Conservation (phyloP, 1,140 invertebrate genomes). For the Conus ventricosus region DNA sequence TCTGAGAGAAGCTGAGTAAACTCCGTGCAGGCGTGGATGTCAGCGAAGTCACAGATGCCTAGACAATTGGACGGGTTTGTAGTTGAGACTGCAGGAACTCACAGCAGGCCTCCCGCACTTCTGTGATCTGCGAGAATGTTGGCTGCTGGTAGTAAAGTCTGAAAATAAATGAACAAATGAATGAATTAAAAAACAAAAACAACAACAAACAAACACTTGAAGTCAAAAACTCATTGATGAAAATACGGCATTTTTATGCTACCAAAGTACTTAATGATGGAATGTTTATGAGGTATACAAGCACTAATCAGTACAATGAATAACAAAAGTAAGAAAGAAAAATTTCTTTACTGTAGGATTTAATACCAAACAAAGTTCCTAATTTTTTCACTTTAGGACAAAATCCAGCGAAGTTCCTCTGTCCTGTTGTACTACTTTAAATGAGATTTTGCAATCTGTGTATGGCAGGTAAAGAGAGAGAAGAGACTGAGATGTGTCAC, state of each 20-base stretch:
- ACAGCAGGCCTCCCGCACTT: slow-evolving; percentile 94
- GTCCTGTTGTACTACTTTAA: too few relatives aligned
- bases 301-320: too few relatives aligned
- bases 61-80: slow-evolving; percentile 95
- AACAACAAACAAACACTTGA: background rate
- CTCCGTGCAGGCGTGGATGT: slow-evolving; percentile 93
- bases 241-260: background rate
- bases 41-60: slow-evolving; percentile 95
- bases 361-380: too few relatives aligned
- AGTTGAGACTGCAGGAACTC: slow-evolving; percentile 93
- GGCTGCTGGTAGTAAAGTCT: slow-evolving; percentile 91
- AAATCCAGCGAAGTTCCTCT: too few relatives aligned
- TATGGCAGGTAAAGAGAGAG: too few relatives aligned
- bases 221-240: slow-evolving; percentile 1
- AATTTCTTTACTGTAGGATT: too few relatives aligned
- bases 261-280: background rate
- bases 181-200: too few relatives aligned
- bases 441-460: too few relatives aligned
- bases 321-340: too few relatives aligned
- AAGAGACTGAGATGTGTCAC: too few relatives aligned
- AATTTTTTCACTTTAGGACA: too few relatives aligned
- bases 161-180: slow-evolving; percentile 47
- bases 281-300: background rate
- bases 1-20: slow-evolving; percentile 87
- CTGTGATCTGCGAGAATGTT: slow-evolving; percentile 92